These are phyloP conservation scores for Dryobates pubescens DNA, from an alignment of 2,797 vertebrate species.

Conservation along the genomic window DNA sequence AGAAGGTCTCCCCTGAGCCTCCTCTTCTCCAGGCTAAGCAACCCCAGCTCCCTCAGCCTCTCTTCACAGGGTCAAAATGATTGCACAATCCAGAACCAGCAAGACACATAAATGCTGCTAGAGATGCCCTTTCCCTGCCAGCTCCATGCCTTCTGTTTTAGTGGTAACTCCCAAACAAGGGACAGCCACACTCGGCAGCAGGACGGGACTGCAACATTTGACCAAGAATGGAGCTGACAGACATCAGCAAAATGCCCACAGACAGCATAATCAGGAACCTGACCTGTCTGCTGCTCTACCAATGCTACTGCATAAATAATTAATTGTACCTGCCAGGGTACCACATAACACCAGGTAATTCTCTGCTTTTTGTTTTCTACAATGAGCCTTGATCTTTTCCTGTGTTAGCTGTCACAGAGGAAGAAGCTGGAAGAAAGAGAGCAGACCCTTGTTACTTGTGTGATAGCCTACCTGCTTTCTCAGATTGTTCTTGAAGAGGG, in stretches of 20 bases:
- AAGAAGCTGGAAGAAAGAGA: conserved; percentile 42
- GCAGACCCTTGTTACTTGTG: conserved; percentile 22
- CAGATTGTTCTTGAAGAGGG: conserved; percentile 25
- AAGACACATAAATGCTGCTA: not conserved
- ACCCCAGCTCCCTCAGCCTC: too few species aligned
- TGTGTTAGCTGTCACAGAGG: conserved; percentile 12
- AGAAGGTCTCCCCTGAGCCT: too few species aligned
- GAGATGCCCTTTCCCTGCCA: not conserved
- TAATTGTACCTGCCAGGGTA: conserved; percentile 31
- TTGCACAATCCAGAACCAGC: not conserved
- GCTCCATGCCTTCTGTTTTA: not conserved
- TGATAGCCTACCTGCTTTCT: conserved; percentile 27
- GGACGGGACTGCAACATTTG: conserved; percentile 6
- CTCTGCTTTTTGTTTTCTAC: conserved; percentile 46
- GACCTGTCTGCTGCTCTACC: conserved; percentile 55
- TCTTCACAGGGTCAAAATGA: not conserved
- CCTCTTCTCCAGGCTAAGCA: too few species aligned
- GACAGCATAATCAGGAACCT: conserved; percentile 54
- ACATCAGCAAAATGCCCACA: conserved; percentile 49
- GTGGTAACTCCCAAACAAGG: conserved; percentile 12
- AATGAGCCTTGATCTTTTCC: conserved; percentile 53
- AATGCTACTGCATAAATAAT: conserved; percentile 57
- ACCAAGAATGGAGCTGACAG: conserved; percentile 34
- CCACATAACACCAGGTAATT: conserved; percentile 26
- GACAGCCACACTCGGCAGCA: not conserved